phyloP scores from a whole-genome alignment of 2,888 invertebrate species.

The Osmoderma eremita region DNA sequence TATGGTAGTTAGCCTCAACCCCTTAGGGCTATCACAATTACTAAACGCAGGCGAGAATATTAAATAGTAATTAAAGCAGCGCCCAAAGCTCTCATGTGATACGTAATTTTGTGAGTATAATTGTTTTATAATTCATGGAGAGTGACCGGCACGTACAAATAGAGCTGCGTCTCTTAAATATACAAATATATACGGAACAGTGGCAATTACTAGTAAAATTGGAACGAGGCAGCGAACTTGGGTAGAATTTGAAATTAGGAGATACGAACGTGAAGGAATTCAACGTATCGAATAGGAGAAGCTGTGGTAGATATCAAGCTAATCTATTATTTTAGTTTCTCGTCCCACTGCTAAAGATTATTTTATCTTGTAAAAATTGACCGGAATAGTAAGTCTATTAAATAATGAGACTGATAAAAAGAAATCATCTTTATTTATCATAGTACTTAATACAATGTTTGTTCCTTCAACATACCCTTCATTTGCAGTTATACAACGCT shows the following conservation, averaged over 20 bases:
- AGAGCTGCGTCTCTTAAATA: background rate
- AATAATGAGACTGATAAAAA: too few relatives aligned
- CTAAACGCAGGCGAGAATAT: slow-evolving; percentile 41
- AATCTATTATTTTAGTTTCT: too few relatives aligned
- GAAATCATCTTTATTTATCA: too few relatives aligned
- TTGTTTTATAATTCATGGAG: slow-evolving; percentile 46
- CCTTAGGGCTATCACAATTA: slow-evolving; percentile 41
- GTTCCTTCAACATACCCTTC: too few relatives aligned
- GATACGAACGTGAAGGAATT: background rate
- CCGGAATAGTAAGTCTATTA: too few relatives aligned
- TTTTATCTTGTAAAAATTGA: too few relatives aligned
- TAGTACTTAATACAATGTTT: too few relatives aligned
- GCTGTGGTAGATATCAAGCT: too few relatives aligned
- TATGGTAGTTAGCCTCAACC: slow-evolving; percentile 34
- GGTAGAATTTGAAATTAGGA: slow-evolving; percentile 11
- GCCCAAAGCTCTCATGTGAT: slow-evolving; percentile 43
- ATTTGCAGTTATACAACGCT: too few relatives aligned
- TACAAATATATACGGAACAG: background rate
- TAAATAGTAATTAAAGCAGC: slow-evolving; percentile 47
- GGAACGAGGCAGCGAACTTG: slow-evolving; percentile 5
- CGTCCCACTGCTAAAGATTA: too few relatives aligned
- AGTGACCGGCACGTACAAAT: slow-evolving; percentile 10
- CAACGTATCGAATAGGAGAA: background rate
- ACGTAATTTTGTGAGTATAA: slow-evolving; percentile 40
- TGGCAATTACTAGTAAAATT: slow-evolving; percentile 12